These are phyloP conservation scores for Todiramphus saurophagus DNA, from an alignment of 2,113 vertebrate species.

Conservation along the genomic window DNA sequence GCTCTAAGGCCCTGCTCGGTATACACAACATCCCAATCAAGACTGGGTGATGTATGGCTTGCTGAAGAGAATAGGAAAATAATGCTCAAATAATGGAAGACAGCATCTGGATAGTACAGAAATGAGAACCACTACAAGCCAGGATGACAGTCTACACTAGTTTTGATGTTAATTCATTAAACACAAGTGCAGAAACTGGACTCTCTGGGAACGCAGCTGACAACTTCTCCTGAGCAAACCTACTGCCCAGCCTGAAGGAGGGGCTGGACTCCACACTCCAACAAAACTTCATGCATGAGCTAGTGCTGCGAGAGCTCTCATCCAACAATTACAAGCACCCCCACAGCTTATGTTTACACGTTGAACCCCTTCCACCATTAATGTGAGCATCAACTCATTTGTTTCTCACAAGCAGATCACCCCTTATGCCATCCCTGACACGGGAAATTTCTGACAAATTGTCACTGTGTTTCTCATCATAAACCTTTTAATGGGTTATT, in stretches of 20 bases:
- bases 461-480: background rate
- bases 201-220: background rate
- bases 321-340: rapidly evolving
- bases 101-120: background rate
- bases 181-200: background rate
- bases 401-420: background rate
- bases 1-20: background rate
- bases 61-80: background rate
- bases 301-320: background rate
- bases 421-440: background rate
- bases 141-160: background rate
- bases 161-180: background rate
- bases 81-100: background rate
- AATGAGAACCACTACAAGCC: background rate
- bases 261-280: background rate
- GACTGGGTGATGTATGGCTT: background rate
- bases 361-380: rapidly evolving
- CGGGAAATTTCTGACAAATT: background rate
- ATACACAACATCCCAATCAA: rapidly evolving
- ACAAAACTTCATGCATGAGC: background rate
- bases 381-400: rapidly evolving
- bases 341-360: background rate
- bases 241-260: background rate
- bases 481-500: background rate
- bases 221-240: background rate